Conservation (phyloP, 2,797 vertebrate species). For the Chromis chromis region DNA sequence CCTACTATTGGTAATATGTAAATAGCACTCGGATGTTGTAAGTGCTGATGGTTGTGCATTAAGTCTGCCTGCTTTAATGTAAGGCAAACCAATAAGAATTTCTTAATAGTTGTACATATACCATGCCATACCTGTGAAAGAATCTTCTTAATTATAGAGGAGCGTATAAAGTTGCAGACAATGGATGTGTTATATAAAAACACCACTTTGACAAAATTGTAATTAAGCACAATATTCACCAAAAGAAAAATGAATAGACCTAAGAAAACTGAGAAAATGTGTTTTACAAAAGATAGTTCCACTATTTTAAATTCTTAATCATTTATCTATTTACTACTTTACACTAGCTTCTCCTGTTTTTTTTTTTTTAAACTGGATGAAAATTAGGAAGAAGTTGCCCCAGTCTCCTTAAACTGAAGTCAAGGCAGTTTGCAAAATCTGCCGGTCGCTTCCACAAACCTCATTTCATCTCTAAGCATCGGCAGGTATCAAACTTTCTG, state of each 20-base stretch:
- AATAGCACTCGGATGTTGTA: no score
- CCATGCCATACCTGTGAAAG: neutral
- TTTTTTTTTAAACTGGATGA: constrained; percentile 1
- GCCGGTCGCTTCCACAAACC: constrained; percentile 50
- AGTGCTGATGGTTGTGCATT: no score
- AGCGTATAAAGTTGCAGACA: no score
- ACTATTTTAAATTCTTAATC: constrained; percentile 8
- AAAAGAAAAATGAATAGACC: neutral
- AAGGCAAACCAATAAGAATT: no score
- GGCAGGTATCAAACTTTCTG: constrained; percentile 78
- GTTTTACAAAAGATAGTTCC: neutral
- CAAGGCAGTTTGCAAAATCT: constrained; percentile 47
- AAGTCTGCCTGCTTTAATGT: no score
- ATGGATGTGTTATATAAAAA: neutral
- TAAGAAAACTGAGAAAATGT: neutral
- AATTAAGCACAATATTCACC: neutral
- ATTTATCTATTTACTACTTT: neutral
- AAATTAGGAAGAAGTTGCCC: neutral
- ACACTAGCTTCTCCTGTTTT: neutral
- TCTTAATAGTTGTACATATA: no score
- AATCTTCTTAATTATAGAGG: no score
- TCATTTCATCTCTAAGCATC: constrained; percentile 62
- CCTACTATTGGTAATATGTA: neutral
- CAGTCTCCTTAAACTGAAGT: constrained; percentile 19
- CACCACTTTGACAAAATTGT: neutral